A percentile compares a stretch with the other conserved stretches of the same genome.
These are phyloP conservation scores for Steinernema feltiae DNA, from an alignment of 1,140 invertebrate species.

Conservation along the genomic window DNA sequence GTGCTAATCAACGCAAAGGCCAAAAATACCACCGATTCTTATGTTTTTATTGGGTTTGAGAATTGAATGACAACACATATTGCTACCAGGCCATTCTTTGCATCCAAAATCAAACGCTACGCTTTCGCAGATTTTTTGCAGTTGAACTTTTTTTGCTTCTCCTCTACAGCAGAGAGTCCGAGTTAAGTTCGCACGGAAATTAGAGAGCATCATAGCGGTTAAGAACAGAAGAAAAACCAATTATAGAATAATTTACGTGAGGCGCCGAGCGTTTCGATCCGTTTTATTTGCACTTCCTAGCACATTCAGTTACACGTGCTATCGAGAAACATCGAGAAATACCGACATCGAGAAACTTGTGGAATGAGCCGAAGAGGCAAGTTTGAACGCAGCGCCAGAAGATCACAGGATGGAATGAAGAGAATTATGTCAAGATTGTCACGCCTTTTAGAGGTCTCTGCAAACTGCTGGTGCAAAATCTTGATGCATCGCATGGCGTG, in stretches of 20 bases:
- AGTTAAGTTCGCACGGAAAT: neutral
- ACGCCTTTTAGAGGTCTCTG: neutral
- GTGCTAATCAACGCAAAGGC: neutral
- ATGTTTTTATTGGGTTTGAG: too few species aligned
- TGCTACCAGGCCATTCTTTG: too few species aligned
- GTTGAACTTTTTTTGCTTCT: too few species aligned
- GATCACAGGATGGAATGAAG: neutral
- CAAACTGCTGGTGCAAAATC: neutral
- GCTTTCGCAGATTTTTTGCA: too few species aligned
- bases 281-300: neutral
- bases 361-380: neutral
- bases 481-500: neutral
- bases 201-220: neutral
- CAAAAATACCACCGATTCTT: too few species aligned
- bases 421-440: neutral
- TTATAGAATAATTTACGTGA: neutral
- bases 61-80: too few species aligned
- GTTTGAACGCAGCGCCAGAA: too few species aligned
- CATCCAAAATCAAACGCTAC: too few species aligned
- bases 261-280: neutral
- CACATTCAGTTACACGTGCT: too few species aligned
- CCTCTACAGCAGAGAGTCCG: too few species aligned
- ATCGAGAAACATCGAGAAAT: too few species aligned
- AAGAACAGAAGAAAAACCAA: neutral
- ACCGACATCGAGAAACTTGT: neutral